phyloP scores from a whole-genome alignment of 2,888 invertebrate genomes.

The Salticus scenicus region DNA sequence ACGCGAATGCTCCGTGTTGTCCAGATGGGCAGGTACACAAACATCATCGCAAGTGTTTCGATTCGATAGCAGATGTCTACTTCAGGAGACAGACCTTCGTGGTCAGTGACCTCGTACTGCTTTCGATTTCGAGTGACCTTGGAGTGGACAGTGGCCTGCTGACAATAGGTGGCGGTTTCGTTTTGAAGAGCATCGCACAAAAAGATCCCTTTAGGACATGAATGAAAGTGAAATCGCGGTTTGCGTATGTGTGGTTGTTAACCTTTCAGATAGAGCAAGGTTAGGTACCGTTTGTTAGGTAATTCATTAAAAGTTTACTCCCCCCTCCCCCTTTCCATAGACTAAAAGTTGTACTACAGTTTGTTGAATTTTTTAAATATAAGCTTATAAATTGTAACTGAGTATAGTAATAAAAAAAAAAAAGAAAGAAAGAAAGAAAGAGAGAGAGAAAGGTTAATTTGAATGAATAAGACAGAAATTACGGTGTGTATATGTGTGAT shows the following conservation, averaged over 20 bases:
- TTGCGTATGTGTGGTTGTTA: not conserved
- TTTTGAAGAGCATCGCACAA: not conserved
- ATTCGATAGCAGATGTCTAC: not conserved
- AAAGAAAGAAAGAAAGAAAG: too few relatives aligned
- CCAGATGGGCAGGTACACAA: not conserved
- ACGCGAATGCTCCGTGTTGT: not conserved
- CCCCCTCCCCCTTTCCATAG: too few relatives aligned
- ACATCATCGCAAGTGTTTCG: not conserved
- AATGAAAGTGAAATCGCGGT: not conserved
- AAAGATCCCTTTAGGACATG: not conserved
- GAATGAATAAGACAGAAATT: too few relatives aligned
- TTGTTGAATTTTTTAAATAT: too few relatives aligned
- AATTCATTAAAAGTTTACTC: too few relatives aligned
- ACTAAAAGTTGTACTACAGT: too few relatives aligned
- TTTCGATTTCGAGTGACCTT: not conserved
- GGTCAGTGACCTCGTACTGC: constrained; percentile 3
- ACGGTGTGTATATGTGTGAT: too few relatives aligned
- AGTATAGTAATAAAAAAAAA: too few relatives aligned
- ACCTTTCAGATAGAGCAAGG: not conserved
- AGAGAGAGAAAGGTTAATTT: too few relatives aligned
- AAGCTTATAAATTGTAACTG: too few relatives aligned
- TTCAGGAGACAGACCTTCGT: not conserved
- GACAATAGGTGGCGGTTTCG: not conserved
- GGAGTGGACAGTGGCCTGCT: constrained; percentile 2
- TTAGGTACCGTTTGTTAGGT: too few relatives aligned